Conservation (phyloP, 2,888 invertebrate genomes). For the Rotaria sp. region DNA sequence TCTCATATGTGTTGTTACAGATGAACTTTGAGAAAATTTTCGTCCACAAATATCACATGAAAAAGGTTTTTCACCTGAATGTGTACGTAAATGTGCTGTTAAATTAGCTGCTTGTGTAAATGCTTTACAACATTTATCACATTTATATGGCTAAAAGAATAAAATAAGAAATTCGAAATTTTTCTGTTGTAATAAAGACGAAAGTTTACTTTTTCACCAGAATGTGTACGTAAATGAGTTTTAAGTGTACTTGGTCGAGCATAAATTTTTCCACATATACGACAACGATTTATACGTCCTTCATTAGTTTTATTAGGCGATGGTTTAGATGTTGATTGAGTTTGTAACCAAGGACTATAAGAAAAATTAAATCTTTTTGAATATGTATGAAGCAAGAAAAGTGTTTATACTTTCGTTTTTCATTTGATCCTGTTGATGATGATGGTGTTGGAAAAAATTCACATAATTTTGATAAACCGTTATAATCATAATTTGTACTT, state of each 20-base stretch:
- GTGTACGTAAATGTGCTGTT: slow-evolving; percentile 89
- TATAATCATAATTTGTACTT: neutral
- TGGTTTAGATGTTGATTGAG: neutral
- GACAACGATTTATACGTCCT: slow-evolving; percentile 58
- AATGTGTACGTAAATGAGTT: slow-evolving; percentile 89
- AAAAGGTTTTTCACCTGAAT: slow-evolving; percentile 95
- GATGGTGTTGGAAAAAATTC: slow-evolving; percentile 25
- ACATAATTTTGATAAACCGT: slow-evolving; percentile 8
- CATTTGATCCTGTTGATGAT: neutral
- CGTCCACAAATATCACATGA: slow-evolving; percentile 92
- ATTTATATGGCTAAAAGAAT: slow-evolving; percentile 43
- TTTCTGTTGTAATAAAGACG: neutral
- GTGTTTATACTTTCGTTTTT: neutral
- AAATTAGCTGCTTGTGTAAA: slow-evolving; percentile 96
- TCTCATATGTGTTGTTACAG: slow-evolving; percentile 94
- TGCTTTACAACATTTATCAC: slow-evolving; percentile 73
- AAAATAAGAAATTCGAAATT: neutral
- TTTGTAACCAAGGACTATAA: neutral
- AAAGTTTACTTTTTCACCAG: slow-evolving; percentile 68
- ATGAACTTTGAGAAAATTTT: slow-evolving; percentile 85
- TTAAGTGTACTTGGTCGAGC: slow-evolving; percentile 91
- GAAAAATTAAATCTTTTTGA: neutral
- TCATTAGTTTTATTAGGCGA: slow-evolving; percentile 3
- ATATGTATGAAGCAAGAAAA: neutral
- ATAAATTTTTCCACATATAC: slow-evolving; percentile 88